Percentiles rank a stretch among this genome's conserved stretches.
Evolutionary conservation across 2,113 vertebrate genomes (phyloP).

Genomic region (Syrmaticus mikado): DNA sequence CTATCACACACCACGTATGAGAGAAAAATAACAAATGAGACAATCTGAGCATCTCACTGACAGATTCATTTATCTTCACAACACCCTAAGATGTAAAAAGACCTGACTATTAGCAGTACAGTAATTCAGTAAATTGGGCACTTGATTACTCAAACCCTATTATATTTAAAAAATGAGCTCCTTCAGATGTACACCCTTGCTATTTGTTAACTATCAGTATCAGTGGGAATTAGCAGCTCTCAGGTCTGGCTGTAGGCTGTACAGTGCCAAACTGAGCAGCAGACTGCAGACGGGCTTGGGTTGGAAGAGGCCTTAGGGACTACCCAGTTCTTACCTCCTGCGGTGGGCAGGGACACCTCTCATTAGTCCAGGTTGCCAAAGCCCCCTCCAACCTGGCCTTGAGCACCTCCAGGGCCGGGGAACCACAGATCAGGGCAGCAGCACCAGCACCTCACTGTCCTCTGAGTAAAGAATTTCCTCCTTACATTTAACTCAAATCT

Average conservation of each 20-base stretch:
- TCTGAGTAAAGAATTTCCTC: not conserved
- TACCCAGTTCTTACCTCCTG: not conserved
- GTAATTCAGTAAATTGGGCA: conserved; percentile 1
- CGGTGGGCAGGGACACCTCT: too few relatives aligned
- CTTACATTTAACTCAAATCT: not conserved
- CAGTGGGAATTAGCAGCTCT: not conserved
- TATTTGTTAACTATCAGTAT: not conserved
- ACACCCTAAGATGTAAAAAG: not conserved
- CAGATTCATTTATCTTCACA: conserved; percentile 16
- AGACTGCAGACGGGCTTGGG: not conserved
- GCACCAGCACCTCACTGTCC: not conserved
- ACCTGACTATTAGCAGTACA: not conserved
- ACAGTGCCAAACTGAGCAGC: not conserved
- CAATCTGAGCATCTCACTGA: not conserved
- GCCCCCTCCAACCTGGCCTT: not conserved
- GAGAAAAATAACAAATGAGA: conserved; percentile 35
- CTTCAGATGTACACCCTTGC: not conserved
- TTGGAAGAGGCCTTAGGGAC: not conserved
- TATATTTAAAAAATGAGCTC: not conserved
- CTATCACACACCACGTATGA: not conserved
- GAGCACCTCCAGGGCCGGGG: not conserved
- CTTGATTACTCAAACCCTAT: not conserved
- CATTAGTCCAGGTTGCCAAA: not conserved
- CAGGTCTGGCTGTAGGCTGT: not conserved
- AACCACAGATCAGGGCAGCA: not conserved